Evolutionary conservation across 2,113 vertebrate species (phyloP).

Genomic region (Alosa alosa): DNA sequence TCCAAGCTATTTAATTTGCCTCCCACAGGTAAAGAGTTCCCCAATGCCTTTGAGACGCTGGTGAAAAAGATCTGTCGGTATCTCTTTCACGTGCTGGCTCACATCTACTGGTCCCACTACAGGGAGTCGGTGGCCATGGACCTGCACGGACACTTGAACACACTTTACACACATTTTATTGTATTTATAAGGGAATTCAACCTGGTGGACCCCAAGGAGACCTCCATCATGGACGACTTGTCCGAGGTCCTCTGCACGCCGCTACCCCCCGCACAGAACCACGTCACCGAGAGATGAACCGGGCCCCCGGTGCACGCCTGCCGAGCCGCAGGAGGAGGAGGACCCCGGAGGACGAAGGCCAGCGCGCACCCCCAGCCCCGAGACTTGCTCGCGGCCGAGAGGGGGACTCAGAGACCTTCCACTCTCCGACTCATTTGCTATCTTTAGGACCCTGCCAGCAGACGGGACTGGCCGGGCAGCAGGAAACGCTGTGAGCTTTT

Average conservation of each 20-base stretch:
- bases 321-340: conserved; percentile 71
- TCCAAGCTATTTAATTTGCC: neutral
- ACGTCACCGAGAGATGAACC: conserved; percentile 51
- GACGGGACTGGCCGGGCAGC: conserved; percentile 67
- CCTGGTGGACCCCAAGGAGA: conserved; percentile 98
- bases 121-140: conserved; percentile 95
- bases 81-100: conserved; percentile 95
- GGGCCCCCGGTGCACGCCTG: conserved; percentile 43
- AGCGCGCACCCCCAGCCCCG: conserved; percentile 55
- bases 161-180: conserved; percentile 95
- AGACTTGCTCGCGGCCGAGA: conserved; percentile 46
- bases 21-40: conserved; percentile 89
- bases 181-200: conserved; percentile 98
- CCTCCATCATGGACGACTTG: conserved; percentile 96
- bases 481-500: conserved; percentile 60
- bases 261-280: conserved; percentile 47
- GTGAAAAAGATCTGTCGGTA: conserved; percentile 97
- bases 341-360: conserved; percentile 38
- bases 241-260: conserved; percentile 90
- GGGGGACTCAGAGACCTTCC: conserved; percentile 68
- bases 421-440: conserved; percentile 60
- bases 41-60: conserved; percentile 92
- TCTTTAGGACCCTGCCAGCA: conserved; percentile 48
- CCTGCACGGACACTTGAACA: conserved; percentile 98
- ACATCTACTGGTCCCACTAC: conserved; percentile 98